phyloP scores from a whole-genome alignment of 2,888 invertebrate species.

The Drosophila putrida region DNA sequence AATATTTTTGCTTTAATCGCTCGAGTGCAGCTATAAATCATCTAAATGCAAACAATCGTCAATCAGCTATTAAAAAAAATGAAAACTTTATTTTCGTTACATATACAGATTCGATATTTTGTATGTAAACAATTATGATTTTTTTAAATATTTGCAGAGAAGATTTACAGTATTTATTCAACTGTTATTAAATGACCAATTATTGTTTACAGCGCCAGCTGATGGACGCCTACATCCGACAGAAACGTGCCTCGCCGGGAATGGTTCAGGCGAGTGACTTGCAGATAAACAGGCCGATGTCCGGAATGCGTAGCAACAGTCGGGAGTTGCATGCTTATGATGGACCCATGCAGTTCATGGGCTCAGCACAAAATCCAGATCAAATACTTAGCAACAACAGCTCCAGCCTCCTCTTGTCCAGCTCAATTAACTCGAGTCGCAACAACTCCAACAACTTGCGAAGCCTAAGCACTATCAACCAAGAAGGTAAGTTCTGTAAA shows the following conservation, averaged over 20 bases:
- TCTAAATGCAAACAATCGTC: slow-evolving; percentile 3
- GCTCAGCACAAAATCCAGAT: slow-evolving; percentile 93
- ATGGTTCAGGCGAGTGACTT: slow-evolving; percentile 95
- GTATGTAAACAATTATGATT: neutral
- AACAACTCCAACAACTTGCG: slow-evolving; percentile 69
- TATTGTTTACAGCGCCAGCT: slow-evolving; percentile 89
- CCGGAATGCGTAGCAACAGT: slow-evolving; percentile 90
- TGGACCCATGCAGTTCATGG: slow-evolving; percentile 94
- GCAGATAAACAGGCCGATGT: slow-evolving; percentile 90
- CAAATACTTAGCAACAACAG: slow-evolving; percentile 87
- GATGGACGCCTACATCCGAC: slow-evolving; percentile 95
- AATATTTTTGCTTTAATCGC: slow-evolving; percentile 27
- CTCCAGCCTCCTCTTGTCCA: slow-evolving; percentile 49
- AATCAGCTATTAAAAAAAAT: neutral
- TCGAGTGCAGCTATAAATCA: slow-evolving; percentile 4
- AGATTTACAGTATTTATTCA: neutral
- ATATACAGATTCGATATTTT: neutral
- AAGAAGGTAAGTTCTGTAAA: slow-evolving; percentile 68
- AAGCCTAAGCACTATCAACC: slow-evolving; percentile 73
- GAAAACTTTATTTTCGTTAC: neutral
- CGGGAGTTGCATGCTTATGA: slow-evolving; percentile 88
- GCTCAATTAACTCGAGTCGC: slow-evolving; percentile 62
- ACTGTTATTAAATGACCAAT: neutral
- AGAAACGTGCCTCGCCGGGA: slow-evolving; percentile 93
- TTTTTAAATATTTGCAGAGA: neutral